phyloP scores from a whole-genome alignment of 2,888 invertebrate species.

The Quadriops clusia region DNA sequence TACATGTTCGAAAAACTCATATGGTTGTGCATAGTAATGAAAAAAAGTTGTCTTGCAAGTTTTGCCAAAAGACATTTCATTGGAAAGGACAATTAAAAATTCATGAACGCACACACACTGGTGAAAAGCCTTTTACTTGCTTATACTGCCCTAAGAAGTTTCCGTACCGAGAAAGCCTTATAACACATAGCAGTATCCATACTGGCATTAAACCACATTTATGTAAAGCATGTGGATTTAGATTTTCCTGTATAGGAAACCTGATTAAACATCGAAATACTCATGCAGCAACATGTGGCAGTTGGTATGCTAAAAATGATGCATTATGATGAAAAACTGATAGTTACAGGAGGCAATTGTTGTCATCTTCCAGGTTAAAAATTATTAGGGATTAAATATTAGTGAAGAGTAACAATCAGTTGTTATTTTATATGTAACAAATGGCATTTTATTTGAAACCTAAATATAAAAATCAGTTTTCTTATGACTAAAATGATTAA shows the following conservation, averaged over 20 bases:
- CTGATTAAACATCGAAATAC: slow-evolving; percentile 37
- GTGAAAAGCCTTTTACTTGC: slow-evolving; percentile 41
- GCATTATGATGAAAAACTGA: too few species aligned
- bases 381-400: too few species aligned
- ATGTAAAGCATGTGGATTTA: slow-evolving; percentile 37
- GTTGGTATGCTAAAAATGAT: slow-evolving; percentile 19
- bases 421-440: too few species aligned
- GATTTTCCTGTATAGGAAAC: slow-evolving; percentile 41
- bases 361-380: too few species aligned
- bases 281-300: slow-evolving; percentile 37
- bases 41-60: slow-evolving; percentile 27
- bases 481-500: too few species aligned
- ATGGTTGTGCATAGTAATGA: slow-evolving; percentile 34
- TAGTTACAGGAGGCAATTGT: too few species aligned
- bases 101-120: slow-evolving; percentile 37
- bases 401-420: too few species aligned
- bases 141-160: slow-evolving; percentile 32
- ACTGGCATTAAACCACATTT: slow-evolving; percentile 38
- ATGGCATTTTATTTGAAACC: too few species aligned
- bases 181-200: slow-evolving; percentile 38
- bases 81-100: slow-evolving; percentile 32
- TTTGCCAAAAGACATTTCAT: slow-evolving; percentile 30
- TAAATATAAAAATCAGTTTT: too few species aligned
- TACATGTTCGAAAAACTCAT: slow-evolving; percentile 37
- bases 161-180: slow-evolving; percentile 37